These are phyloP conservation scores for Mycteria americana DNA, from an alignment of 2,797 vertebrate species.

Conservation along the genomic window DNA sequence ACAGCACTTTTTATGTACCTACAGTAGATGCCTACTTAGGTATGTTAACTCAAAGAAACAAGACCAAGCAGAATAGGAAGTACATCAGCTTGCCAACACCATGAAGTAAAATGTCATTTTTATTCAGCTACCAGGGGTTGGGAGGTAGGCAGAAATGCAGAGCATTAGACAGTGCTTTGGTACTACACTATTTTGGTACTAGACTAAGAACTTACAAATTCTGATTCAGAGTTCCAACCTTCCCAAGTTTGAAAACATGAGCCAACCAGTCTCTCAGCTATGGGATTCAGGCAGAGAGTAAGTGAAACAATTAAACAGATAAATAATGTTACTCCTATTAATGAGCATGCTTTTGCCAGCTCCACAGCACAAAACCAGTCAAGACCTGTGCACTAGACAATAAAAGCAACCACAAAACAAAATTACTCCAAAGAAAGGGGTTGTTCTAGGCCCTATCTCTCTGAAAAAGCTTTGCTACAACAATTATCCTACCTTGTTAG, in stretches of 20 bases:
- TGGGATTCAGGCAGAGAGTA: constrained; percentile 52
- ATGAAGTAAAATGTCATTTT: background rate
- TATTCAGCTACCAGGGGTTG: background rate
- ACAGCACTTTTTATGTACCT: background rate
- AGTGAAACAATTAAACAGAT: background rate
- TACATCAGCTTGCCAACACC: background rate
- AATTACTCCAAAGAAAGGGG: background rate
- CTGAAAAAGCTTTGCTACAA: background rate
- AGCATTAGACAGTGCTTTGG: background rate
- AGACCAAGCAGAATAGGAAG: background rate
- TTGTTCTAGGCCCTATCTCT: background rate
- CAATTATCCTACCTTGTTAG: background rate
- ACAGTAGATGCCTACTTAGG: accelerated
- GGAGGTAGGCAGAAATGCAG: accelerated
- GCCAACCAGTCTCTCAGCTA: constrained; percentile 75
- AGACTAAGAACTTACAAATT: background rate
- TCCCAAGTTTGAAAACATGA: background rate
- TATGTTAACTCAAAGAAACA: background rate
- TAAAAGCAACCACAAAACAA: background rate
- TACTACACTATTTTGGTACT: background rate
- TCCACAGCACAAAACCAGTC: background rate
- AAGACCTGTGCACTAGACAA: background rate
- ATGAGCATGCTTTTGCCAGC: background rate
- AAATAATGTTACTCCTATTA: background rate
- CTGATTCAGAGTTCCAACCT: background rate